Evolutionary conservation across 2,113 vertebrate genomes (phyloP).

Genomic region (Salvelinus namaycush): DNA sequence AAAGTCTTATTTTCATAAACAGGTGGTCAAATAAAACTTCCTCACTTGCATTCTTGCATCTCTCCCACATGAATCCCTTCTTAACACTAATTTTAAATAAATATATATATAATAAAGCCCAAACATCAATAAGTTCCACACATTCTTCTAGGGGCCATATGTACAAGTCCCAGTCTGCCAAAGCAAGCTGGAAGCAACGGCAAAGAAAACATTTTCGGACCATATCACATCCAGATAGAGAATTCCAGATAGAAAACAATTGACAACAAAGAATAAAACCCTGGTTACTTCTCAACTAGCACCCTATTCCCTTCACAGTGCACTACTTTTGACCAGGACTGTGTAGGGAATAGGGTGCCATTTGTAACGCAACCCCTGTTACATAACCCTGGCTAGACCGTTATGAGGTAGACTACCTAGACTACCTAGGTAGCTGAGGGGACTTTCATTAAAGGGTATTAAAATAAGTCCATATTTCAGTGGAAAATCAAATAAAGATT

Average conservation of each 20-base stretch:
- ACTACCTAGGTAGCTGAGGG: slow-evolving; percentile 3
- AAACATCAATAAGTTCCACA: not conserved
- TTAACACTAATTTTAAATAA: not conserved
- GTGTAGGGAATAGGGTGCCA: too few species aligned
- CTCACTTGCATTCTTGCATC: not conserved
- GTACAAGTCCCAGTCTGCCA: not conserved
- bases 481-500: slow-evolving; percentile 11
- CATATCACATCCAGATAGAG: not conserved
- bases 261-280: not conserved
- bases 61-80: not conserved
- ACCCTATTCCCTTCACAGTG: too few species aligned
- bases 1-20: not conserved
- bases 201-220: not conserved
- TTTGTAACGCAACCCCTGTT: too few species aligned
- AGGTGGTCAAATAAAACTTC: not conserved
- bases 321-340: too few species aligned
- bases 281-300: not conserved
- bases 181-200: not conserved
- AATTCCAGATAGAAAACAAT: not conserved
- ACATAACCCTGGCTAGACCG: too few species aligned
- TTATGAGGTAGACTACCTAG: not conserved
- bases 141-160: slow-evolving; percentile 1
- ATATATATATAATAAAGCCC: not conserved
- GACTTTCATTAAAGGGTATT: slow-evolving; percentile 27
- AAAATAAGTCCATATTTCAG: slow-evolving; percentile 39